phyloP scores from a whole-genome alignment of 2,797 vertebrate genomes.

The Pogoniulus pusillus region DNA sequence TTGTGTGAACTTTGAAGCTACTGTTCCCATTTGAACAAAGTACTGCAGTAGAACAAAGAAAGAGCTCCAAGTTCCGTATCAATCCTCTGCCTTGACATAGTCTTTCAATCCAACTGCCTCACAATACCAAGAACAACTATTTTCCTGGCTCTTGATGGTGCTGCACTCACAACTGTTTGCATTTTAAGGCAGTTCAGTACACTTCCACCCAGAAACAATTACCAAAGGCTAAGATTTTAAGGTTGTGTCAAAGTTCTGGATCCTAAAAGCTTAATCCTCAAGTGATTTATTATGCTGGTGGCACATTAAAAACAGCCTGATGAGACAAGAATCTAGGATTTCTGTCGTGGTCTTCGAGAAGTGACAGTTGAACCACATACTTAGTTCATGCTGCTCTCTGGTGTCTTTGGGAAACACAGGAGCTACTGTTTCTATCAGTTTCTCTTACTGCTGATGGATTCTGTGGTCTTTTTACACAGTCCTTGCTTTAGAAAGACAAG shows the following conservation, averaged over 20 bases:
- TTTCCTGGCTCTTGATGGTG: too few relatives aligned
- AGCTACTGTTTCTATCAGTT: fast-evolving
- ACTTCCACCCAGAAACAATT: background rate
- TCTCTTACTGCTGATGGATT: background rate
- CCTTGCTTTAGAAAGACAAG: background rate
- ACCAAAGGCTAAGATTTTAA: background rate
- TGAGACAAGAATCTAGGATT: background rate
- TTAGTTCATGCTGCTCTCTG: background rate
- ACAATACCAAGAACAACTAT: too few relatives aligned
- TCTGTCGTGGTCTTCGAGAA: background rate
- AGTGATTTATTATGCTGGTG: background rate
- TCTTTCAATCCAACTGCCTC: too few relatives aligned
- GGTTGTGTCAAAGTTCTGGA: background rate
- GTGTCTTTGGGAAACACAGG: background rate
- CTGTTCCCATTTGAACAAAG: too few relatives aligned
- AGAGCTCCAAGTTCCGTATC: too few relatives aligned
- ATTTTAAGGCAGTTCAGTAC: too few relatives aligned
- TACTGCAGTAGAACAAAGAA: too few relatives aligned
- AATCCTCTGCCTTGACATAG: too few relatives aligned
- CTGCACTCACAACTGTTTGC: too few relatives aligned
- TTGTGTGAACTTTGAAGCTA: too few relatives aligned
- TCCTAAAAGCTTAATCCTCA: background rate
- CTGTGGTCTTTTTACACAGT: background rate
- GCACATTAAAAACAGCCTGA: background rate
- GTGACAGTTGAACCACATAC: background rate